phyloP scores from a whole-genome alignment of 1,140 invertebrate species.

The Listronotus bonariensis region DNA sequence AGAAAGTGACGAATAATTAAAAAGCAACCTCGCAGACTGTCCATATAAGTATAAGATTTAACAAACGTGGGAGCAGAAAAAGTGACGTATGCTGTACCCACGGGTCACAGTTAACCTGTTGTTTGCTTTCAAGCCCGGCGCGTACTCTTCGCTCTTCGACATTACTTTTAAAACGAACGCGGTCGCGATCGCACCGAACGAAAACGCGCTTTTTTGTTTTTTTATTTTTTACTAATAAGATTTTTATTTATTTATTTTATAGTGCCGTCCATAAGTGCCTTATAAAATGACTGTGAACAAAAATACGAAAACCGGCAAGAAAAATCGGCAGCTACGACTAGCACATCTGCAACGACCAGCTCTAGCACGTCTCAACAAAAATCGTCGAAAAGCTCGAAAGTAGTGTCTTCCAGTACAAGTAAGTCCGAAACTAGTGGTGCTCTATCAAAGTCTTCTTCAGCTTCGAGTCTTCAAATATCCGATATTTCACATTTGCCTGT shows the following conservation, averaged over 20 bases:
- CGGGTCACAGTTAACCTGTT: constrained; percentile 37
- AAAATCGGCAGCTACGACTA: constrained; percentile 37
- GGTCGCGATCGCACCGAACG: constrained; percentile 39
- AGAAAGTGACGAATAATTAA: constrained; percentile 38
- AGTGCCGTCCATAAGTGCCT: constrained; percentile 37
- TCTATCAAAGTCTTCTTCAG: constrained; percentile 49
- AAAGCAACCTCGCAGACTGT: constrained; percentile 36
- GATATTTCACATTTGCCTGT: constrained; percentile 53
- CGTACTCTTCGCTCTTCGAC: constrained; percentile 19
- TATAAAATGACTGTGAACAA: constrained; percentile 49
- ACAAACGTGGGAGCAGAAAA: constrained; percentile 39
- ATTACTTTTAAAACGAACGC: constrained; percentile 47
- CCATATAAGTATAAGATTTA: constrained; percentile 51
- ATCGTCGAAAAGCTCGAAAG: constrained; percentile 37
- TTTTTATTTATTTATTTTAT: constrained; percentile 33
- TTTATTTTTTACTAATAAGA: constrained; percentile 26
- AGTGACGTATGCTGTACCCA: constrained; percentile 41
- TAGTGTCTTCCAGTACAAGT: constrained; percentile 22
- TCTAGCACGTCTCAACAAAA: constrained; percentile 34
- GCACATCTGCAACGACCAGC: constrained; percentile 20
- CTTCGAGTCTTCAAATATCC: constrained; percentile 52
- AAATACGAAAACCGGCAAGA: constrained; percentile 42
- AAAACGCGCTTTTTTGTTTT: constrained; percentile 36
- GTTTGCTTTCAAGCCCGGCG: constrained; percentile 9
- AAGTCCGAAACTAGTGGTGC: constrained; percentile 28